Evolutionary conservation across 2,797 vertebrate species (phyloP).

Genomic region (Emys orbicularis): DNA sequence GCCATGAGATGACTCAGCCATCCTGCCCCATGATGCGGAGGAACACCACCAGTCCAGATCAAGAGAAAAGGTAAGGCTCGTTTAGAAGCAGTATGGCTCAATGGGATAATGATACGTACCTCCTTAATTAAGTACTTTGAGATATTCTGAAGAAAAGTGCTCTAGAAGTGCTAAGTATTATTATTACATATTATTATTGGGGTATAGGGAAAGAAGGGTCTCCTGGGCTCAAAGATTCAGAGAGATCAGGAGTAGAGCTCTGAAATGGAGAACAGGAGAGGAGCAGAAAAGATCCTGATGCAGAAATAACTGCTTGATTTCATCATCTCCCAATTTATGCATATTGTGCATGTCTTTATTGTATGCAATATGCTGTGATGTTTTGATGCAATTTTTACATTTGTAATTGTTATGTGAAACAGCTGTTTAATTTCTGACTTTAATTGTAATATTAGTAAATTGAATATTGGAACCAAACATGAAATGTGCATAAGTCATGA

Average conservation of each 20-base stretch:
- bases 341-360: background rate
- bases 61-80: background rate
- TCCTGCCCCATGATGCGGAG: background rate
- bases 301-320: background rate
- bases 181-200: background rate
- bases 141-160: background rate
- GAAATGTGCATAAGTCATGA: background rate
- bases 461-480: background rate
- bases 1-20: fast-evolving
- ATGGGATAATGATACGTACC: background rate
- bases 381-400: background rate
- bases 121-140: background rate
- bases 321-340: background rate
- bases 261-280: background rate
- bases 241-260: background rate
- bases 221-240: background rate
- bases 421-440: background rate
- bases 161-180: background rate
- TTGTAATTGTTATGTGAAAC: background rate
- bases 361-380: background rate
- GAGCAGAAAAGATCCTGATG: background rate
- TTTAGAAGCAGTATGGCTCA: background rate
- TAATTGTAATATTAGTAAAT: background rate
- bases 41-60: background rate
- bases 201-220: background rate